Evolutionary conservation across 1,140 invertebrate species (phyloP).

Genomic region (Choristoneura fumiferana): DNA sequence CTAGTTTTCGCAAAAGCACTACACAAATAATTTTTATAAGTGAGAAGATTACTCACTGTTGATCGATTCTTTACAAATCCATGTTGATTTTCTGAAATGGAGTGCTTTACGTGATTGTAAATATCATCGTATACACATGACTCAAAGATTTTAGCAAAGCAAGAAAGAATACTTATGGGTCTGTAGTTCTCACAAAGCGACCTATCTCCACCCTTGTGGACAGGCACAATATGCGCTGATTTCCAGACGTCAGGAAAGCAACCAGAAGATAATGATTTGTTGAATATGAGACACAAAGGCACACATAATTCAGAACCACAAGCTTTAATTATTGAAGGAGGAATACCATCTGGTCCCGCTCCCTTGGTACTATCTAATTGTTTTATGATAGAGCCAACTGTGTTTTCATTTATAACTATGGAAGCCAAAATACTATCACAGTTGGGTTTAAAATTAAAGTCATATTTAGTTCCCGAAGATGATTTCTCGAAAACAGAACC

Average conservation of each 20-base stretch:
- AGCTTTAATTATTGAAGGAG: slow-evolving; percentile 15
- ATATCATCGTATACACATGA: too few relatives aligned
- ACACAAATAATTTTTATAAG: slow-evolving; percentile 2
- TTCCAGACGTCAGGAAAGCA: slow-evolving; percentile 24
- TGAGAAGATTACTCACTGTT: slow-evolving; percentile 8
- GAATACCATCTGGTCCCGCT: neutral
- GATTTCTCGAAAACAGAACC: too few relatives aligned
- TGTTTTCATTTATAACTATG: neutral
- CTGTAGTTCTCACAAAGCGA: too few relatives aligned
- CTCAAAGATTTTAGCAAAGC: too few relatives aligned
- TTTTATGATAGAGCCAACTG: neutral
- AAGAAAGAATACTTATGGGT: too few relatives aligned
- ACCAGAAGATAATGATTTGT: slow-evolving; percentile 19
- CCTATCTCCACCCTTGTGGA: too few relatives aligned
- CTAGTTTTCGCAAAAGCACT: neutral
- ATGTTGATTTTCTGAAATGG: neutral
- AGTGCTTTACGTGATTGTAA: neutral
- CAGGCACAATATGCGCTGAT: slow-evolving; percentile 22
- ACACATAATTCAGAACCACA: slow-evolving; percentile 15
- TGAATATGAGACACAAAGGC: slow-evolving; percentile 21
- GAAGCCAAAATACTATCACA: neutral
- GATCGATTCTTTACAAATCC: slow-evolving; percentile 14
- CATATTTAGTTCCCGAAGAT: slow-evolving; percentile 20
- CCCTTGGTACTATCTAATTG: neutral
- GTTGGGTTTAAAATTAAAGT: neutral